Conservation (phyloP, 2,797 vertebrate genomes). For the Centropyge bicolor region DNA sequence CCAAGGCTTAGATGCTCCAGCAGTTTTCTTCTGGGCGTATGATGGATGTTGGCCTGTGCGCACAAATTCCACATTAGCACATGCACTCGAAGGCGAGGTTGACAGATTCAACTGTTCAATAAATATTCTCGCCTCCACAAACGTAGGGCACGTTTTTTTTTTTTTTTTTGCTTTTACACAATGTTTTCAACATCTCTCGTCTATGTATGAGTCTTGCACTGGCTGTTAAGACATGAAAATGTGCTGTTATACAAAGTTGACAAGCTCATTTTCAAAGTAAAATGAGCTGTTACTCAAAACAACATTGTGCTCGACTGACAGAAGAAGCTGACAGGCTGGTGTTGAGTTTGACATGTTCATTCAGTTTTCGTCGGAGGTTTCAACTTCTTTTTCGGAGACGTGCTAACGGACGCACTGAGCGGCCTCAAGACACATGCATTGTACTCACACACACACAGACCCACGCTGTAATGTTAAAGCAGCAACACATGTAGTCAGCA, state of each 20-base stretch:
- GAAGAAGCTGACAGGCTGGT: slow-evolving; percentile 55
- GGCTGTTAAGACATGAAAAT: slow-evolving; percentile 23
- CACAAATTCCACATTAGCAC: slow-evolving; percentile 55
- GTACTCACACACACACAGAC: slow-evolving; percentile 14
- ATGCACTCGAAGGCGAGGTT: slow-evolving; percentile 40
- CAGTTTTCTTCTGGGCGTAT: slow-evolving; percentile 41
- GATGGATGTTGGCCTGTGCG: slow-evolving; percentile 44
- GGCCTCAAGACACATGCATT: slow-evolving; percentile 27
- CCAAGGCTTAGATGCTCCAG: slow-evolving; percentile 51
- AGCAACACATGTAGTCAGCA: slow-evolving; percentile 76
- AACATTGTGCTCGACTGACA: slow-evolving; percentile 46
- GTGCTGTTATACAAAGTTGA: slow-evolving; percentile 45
- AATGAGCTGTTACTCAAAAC: slow-evolving; percentile 60
- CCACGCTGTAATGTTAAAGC: slow-evolving; percentile 57
- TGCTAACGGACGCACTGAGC: slow-evolving; percentile 36
- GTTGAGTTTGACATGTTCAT: slow-evolving; percentile 66
- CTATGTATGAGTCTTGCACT: slow-evolving; percentile 8
- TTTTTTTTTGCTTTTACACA: slow-evolving; percentile 29
- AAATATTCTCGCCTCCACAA: slow-evolving; percentile 48
- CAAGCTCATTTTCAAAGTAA: slow-evolving; percentile 61
- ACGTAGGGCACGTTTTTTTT: slow-evolving; percentile 1
- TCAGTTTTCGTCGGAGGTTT: slow-evolving; percentile 44
- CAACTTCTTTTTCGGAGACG: slow-evolving; percentile 41
- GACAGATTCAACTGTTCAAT: slow-evolving; percentile 61
- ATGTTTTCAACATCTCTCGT: slow-evolving; percentile 28